Conservation (phyloP, 2,113 vertebrate species). For the Heterochromis multidens region DNA sequence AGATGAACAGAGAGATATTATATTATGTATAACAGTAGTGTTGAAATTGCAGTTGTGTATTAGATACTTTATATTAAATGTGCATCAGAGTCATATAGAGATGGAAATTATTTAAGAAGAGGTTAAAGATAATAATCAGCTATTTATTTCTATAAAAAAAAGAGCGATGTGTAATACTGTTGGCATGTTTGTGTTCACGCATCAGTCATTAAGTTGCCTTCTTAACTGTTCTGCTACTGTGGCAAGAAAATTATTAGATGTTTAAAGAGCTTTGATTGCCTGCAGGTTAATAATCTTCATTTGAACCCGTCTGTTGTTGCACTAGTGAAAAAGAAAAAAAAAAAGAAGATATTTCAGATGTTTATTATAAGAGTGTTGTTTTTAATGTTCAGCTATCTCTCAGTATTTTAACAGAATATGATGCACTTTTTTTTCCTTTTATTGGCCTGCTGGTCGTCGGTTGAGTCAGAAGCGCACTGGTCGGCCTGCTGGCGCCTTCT, state of each 20-base stretch:
- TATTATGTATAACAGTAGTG: conserved; percentile 76
- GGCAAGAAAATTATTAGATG: conserved; percentile 70
- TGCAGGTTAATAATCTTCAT: conserved; percentile 71
- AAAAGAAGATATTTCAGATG: conserved; percentile 61
- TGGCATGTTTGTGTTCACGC: conserved; percentile 82
- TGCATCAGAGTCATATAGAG: conserved; percentile 80
- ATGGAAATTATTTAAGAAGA: conserved; percentile 81
- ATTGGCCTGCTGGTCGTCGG: not conserved
- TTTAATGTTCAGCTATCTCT: conserved; percentile 72
- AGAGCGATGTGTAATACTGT: conserved; percentile 77
- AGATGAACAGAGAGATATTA: conserved; percentile 63
- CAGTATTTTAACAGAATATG: conserved; percentile 67
- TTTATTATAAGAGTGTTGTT: conserved; percentile 75
- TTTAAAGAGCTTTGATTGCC: conserved; percentile 76
- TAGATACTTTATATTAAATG: conserved; percentile 82
- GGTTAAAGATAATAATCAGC: conserved; percentile 74
- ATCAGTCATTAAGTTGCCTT: conserved; percentile 81
- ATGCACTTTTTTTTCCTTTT: conserved; percentile 73
- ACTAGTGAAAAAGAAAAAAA: conserved; percentile 66
- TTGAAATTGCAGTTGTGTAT: conserved; percentile 76
- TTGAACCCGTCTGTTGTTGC: conserved; percentile 73
- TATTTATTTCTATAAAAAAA: conserved; percentile 83
- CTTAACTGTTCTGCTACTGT: conserved; percentile 76
- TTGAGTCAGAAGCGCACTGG: conserved; percentile 6
- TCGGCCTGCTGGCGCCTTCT: not conserved